These are phyloP conservation scores for Drymodes brunneopygia DNA, from an alignment of 2,113 vertebrate species.

Conservation along the genomic window DNA sequence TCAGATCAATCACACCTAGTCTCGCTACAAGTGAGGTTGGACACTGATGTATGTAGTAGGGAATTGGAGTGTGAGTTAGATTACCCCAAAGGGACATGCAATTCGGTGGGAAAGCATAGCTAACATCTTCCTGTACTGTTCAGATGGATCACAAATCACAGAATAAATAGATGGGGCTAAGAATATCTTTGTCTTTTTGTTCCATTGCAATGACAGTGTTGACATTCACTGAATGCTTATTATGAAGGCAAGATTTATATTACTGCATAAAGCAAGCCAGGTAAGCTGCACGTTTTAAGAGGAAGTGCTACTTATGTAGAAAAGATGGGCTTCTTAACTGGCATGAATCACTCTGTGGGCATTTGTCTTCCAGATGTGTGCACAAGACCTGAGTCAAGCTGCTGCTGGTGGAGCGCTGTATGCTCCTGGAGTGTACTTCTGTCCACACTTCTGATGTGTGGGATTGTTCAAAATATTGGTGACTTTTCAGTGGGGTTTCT, in stretches of 20 bases:
- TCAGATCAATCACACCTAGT: slow-evolving; percentile 36
- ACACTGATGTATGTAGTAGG: slow-evolving; percentile 36
- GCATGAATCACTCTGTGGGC: neutral
- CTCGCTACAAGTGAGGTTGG: neutral
- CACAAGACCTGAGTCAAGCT: neutral
- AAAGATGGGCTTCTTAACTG: neutral
- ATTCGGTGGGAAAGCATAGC: neutral
- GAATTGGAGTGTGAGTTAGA: slow-evolving; percentile 17
- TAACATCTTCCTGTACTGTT: neutral
- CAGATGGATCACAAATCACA: slow-evolving; percentile 16
- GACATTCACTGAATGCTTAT: neutral
- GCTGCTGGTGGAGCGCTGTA: neutral
- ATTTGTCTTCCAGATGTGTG: neutral
- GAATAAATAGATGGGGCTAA: neutral
- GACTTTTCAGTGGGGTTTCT: neutral
- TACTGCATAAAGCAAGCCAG: neutral
- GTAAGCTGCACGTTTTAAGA: neutral
- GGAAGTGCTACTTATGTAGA: neutral
- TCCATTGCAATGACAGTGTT: neutral
- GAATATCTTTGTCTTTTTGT: slow-evolving; percentile 8
- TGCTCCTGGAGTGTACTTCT: neutral
- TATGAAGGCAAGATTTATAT: slow-evolving; percentile 1
- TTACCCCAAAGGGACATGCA: slow-evolving; percentile 23
- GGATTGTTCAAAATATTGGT: neutral
- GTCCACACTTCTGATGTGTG: neutral